These are phyloP conservation scores for Parnassius orleans DNA, from an alignment of 2,888 invertebrate genomes.

Conservation along the genomic window DNA sequence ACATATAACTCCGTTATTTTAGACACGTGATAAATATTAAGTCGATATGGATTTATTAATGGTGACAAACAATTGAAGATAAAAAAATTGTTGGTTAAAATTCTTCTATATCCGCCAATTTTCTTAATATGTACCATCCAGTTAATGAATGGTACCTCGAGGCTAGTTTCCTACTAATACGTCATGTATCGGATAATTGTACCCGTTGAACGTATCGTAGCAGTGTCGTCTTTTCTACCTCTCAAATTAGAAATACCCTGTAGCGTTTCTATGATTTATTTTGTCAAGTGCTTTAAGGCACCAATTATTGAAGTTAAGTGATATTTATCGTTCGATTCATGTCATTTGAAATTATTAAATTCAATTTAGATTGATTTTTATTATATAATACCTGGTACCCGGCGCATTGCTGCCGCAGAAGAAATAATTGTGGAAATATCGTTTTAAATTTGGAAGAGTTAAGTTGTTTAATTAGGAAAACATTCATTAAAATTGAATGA, in stretches of 20 bases:
- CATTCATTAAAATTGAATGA: too few relatives aligned
- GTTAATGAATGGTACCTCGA: conserved; percentile 33
- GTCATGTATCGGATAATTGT: conserved; percentile 59
- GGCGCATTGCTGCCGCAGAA: too few relatives aligned
- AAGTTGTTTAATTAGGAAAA: too few relatives aligned
- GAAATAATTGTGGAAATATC: too few relatives aligned
- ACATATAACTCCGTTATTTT: too few relatives aligned
- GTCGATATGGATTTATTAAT: too few relatives aligned
- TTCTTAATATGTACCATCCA: background rate
- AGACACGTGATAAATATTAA: too few relatives aligned
- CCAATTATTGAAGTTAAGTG: conserved; percentile 19
- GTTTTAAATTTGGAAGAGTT: too few relatives aligned
- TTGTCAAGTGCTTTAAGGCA: conserved; percentile 32
- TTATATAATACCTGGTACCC: too few relatives aligned
- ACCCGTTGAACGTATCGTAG: conserved; percentile 46
- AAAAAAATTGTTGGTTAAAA: background rate
- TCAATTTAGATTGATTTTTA: background rate
- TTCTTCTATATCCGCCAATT: conserved; percentile 7
- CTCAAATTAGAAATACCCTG: conserved; percentile 31
- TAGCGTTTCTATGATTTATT: conserved; percentile 41
- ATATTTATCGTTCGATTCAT: conserved; percentile 3
- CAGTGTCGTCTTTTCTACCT: conserved; percentile 39
- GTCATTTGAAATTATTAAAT: conserved; percentile 1
- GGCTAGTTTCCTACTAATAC: conserved; percentile 47
- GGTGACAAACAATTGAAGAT: too few relatives aligned